Evolutionary conservation across 92 coral and sea anemone species (phyloP).

Genomic region (Phenganax stokvisi): DNA sequence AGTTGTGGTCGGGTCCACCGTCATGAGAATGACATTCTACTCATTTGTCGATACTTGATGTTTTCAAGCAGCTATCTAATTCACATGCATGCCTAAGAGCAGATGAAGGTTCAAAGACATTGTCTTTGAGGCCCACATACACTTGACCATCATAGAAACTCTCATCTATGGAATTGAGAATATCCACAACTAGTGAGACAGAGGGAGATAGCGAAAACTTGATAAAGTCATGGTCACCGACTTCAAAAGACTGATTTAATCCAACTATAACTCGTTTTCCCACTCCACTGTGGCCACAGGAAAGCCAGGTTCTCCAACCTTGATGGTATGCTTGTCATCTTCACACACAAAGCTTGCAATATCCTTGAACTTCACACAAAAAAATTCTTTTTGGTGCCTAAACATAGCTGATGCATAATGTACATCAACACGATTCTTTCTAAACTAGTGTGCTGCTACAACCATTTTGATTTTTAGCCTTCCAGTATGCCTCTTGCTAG

Average conservation of each 20-base stretch:
- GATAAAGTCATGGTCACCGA: constrained; percentile 61
- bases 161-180: constrained; percentile 37
- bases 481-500: constrained; percentile 39
- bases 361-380: constrained; percentile 46
- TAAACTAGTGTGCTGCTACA: constrained; percentile 35
- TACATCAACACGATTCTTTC: constrained; percentile 47
- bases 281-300: constrained; percentile 61
- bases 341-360: constrained; percentile 52
- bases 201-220: constrained; percentile 56
- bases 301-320: constrained; percentile 57
- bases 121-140: constrained; percentile 42
- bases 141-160: constrained; percentile 35
- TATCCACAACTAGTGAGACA: constrained; percentile 38
- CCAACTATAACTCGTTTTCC: constrained; percentile 56
- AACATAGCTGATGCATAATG: constrained; percentile 54
- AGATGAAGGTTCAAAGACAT: constrained; percentile 43
- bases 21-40: constrained; percentile 41
- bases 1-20: constrained; percentile 59
- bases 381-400: constrained; percentile 45
- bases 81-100: constrained; percentile 43
- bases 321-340: constrained; percentile 63
- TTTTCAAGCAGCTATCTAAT: constrained; percentile 23
- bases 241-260: constrained; percentile 50
- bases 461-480: constrained; percentile 24
- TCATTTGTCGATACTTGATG: constrained; percentile 3